A percentile compares a stretch with the other conserved stretches of the same genome.
Evolutionary conservation across 1,140 invertebrate species (phyloP).

Genomic region (Euura saliciscinereae): DNA sequence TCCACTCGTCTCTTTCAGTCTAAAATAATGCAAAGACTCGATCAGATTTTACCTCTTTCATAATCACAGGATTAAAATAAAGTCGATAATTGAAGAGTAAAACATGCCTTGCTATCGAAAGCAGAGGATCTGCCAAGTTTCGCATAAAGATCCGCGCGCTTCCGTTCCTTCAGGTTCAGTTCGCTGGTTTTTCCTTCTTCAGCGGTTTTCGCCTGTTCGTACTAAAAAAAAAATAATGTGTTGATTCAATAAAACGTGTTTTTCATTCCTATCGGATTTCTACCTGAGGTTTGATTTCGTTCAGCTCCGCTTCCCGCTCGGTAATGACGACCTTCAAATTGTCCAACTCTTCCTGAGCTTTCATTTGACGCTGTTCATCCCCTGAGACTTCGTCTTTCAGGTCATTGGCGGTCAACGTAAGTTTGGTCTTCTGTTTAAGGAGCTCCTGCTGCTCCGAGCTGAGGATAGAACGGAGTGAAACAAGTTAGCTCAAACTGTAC

Average conservation of each 20-base stretch:
- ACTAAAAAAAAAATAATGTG: constrained; percentile 61
- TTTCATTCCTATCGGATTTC: neutral
- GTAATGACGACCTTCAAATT: constrained; percentile 88
- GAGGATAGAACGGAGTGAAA: constrained; percentile 1
- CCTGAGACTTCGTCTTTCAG: constrained; percentile 94
- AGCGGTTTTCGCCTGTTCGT: constrained; percentile 90
- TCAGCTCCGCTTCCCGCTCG: constrained; percentile 86
- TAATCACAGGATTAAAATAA: neutral
- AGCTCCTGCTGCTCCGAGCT: constrained; percentile 93
- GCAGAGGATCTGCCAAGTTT: constrained; percentile 97
- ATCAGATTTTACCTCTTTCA: too few relatives aligned
- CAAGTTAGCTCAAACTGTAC: neutral
- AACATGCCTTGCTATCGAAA: constrained; percentile 79
- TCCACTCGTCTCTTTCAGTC: constrained; percentile 96
- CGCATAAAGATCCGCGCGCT: constrained; percentile 96
- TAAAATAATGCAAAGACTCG: constrained; percentile 42
- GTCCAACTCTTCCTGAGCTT: constrained; percentile 90
- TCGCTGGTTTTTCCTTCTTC: constrained; percentile 90
- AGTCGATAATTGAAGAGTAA: neutral
- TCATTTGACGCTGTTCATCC: constrained; percentile 88
- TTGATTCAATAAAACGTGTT: constrained; percentile 8
- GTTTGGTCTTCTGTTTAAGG: constrained; percentile 92
- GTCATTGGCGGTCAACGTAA: constrained; percentile 95
- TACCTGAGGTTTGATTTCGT: constrained; percentile 63
- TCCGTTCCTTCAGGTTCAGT: constrained; percentile 93